Base-by-base conservation (phyloP, 2,888 invertebrate genomes). In the Acleris holmiana region DNA sequence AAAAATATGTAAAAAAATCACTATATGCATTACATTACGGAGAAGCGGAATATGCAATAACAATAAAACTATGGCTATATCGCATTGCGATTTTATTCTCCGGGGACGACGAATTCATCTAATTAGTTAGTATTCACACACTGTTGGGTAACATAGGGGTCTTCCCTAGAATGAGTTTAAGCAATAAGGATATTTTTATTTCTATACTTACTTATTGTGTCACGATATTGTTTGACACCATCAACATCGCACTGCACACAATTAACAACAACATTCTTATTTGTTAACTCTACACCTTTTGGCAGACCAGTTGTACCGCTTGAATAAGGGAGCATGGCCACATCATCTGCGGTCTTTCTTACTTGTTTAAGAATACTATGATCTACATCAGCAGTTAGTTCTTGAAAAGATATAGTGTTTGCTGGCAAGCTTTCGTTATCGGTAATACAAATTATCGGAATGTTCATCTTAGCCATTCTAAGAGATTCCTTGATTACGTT, bases 281-380 rank as follows among this genome's bases (percentile, higher is more conserved):
- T 94, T 0, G 94, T 92, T 0, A 96, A 79, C 74, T 94, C 92
- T 0, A 96, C 96, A 2, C 96, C 96, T 90, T 96, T 96, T 0
- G 96, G 95, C 48, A 95, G 73, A 0, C 98, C 97, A 0, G 97
- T 97, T 0, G 98, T 98, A 1, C 96, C 96, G 79, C 97, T 97
- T 2, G 97, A 97, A 87, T 96, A 97, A 0, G 96, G 97, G 62
- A 97, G 76, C 21, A 96, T 83, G 0, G 93, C 93, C 2, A 95
- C 84, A 71, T 96, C 95, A 10, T 94, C 88, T 2, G 91, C 73
- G 15, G 73, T 78, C 50, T 79, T 80, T 2, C 75, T 79, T 41
- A 88, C 84, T n/a, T 85, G 74, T 67, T 83, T 89, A 15, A 94
- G 72, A 50, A 87, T 78, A 67, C 90, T 86, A 29, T 91, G 86